Evolutionary conservation across 2,797 vertebrate genomes (phyloP), one percentile per base, ranked within the genome.

Genomic region (Bovichtus variegatus): DNA sequence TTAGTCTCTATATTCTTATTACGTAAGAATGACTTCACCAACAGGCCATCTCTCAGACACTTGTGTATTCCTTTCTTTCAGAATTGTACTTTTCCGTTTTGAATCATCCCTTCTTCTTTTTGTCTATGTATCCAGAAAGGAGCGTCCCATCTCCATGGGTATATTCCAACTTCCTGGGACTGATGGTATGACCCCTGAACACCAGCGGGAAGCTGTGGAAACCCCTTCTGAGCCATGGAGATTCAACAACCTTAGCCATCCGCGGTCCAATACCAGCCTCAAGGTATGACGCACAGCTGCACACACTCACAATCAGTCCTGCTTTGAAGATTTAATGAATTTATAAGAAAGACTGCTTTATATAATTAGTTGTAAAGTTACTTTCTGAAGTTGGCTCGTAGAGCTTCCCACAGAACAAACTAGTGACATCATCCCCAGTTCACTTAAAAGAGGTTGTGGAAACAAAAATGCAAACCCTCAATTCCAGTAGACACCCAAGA

Each of bases 111-210:
- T 54, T 15, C 25, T 19, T 27, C 34, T 2, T 1, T 53, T 50
- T 78, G 8, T 70, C 27, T 71, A 11, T n/a, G 41, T 67, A 6
- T 89, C 68, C 92, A 99, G 97, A 95, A 99, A 98, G 91, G 98
- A 99, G 57, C 97, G 96, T 19, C 97, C 98, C 0, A 95, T 97
- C 87, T 98, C 97, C 43, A 88, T 99, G 94, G 98, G 97, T 43
- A 93, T 99, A 85, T 99, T 99, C 88, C 97, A 97, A 0, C 90
- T 98, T 57, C 95, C 97, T 69, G 91, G 95, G 61, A 94, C 94
- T 80, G 98, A 99, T 60, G 94, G 95, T 8, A 90, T 97, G 83
- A 96, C 95, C 1, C 95, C 97, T 13, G 97, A 98, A 34, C 69
- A 94, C 49, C 96, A 95, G 77, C 95, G 95, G 80, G 96, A 96